These are phyloP conservation scores for Pygmarrhopalites habei DNA, from an alignment of 1,140 invertebrate species.

Conservation along the genomic window DNA sequence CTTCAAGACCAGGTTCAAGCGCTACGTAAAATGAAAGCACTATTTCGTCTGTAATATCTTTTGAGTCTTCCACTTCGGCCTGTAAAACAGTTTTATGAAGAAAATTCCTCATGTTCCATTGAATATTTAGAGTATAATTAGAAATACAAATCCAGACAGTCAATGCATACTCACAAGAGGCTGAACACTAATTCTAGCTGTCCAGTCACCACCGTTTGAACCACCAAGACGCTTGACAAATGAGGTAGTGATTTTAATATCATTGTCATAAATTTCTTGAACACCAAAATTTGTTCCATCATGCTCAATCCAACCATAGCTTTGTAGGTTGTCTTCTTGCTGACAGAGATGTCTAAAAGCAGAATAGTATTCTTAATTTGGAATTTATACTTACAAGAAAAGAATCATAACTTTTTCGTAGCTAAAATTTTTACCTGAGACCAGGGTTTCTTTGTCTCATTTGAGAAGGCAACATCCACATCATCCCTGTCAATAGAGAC, in stretches of 20 bases:
- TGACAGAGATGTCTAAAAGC: constrained; percentile 87
- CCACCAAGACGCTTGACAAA: constrained; percentile 80
- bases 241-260: constrained; percentile 69
- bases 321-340: constrained; percentile 72
- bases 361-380: too few relatives aligned
- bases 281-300: constrained; percentile 87
- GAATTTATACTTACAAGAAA: too few relatives aligned
- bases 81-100: too few relatives aligned
- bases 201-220: constrained; percentile 84
- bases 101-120: too few relatives aligned
- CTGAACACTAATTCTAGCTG: constrained; percentile 67
- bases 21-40: constrained; percentile 68
- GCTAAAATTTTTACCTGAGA: too few relatives aligned
- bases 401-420: too few relatives aligned
- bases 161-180: constrained; percentile 27
- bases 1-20: constrained; percentile 60
- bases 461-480: constrained; percentile 86
- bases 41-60: constrained; percentile 24
- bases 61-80: background rate
- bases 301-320: constrained; percentile 81
- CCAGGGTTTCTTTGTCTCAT: constrained; percentile 58
- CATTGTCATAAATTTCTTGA: constrained; percentile 78
- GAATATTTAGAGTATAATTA: too few relatives aligned
- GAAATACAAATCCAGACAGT: too few relatives aligned
- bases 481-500: constrained; percentile 83